phyloP scores from a whole-genome alignment of 1,140 invertebrate genomes.

The Maconellicoccus hirsutus region DNA sequence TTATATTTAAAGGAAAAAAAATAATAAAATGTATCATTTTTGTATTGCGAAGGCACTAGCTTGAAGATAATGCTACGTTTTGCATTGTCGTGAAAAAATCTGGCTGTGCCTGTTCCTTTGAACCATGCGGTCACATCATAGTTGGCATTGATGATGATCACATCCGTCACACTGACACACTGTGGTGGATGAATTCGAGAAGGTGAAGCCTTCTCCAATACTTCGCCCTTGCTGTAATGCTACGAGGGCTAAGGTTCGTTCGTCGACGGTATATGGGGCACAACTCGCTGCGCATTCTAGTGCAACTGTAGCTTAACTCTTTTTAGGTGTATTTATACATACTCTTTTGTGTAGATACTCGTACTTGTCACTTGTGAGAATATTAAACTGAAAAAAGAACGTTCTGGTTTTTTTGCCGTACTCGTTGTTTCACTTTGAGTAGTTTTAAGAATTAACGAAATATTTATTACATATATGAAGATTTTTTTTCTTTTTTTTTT shows the following conservation, averaged over 20 bases:
- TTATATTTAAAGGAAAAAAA: neutral
- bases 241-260: neutral
- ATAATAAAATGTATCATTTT: slow-evolving; percentile 19
- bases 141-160: slow-evolving; percentile 16
- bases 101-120: slow-evolving; percentile 16
- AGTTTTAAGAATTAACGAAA: too few relatives aligned
- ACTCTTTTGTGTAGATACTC: too few relatives aligned
- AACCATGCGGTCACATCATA: slow-evolving; percentile 14
- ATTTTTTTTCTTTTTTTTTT: too few relatives aligned
- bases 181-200: slow-evolving; percentile 17
- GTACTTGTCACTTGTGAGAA: too few relatives aligned
- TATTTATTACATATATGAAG: too few relatives aligned
- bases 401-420: too few relatives aligned
- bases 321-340: neutral
- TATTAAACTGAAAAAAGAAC: too few relatives aligned
- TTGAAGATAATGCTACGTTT: slow-evolving; percentile 19
- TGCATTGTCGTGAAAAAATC: slow-evolving; percentile 21
- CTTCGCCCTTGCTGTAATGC: neutral
- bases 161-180: slow-evolving; percentile 13
- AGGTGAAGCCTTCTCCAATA: slow-evolving; percentile 14
- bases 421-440: too few relatives aligned
- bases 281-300: neutral
- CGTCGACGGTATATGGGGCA: neutral
- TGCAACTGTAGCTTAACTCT: neutral
- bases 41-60: slow-evolving; percentile 20